Evolutionary conservation across 1,140 invertebrate genomes (phyloP).

Genomic region (Amyelois transitella): DNA sequence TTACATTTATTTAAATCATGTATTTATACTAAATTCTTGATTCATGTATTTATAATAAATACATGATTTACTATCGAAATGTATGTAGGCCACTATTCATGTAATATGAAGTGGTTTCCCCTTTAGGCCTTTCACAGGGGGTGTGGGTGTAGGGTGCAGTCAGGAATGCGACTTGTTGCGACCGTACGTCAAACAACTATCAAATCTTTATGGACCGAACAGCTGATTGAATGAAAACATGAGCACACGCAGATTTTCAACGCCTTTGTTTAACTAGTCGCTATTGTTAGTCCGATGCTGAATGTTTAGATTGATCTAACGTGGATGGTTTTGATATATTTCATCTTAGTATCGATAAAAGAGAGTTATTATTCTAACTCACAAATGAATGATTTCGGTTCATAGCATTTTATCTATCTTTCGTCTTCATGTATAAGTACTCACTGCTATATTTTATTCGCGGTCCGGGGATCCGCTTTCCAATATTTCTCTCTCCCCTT

Average conservation of each 20-base stretch:
- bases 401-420: too few relatives aligned
- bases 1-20: too few relatives aligned
- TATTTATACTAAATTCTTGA: too few relatives aligned
- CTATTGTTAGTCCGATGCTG: too few relatives aligned
- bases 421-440: too few relatives aligned
- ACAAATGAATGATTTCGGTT: too few relatives aligned
- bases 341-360: too few relatives aligned
- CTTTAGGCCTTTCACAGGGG: constrained; percentile 12
- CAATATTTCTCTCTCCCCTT: too few relatives aligned
- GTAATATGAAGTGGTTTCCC: neutral
- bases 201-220: neutral
- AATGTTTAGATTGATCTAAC: too few relatives aligned
- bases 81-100: neutral
- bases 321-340: too few relatives aligned
- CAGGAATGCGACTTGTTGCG: constrained; percentile 61
- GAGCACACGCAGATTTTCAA: neutral
- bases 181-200: constrained; percentile 31
- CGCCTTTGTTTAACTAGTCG: neutral
- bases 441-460: neutral
- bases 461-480: neutral
- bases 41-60: too few relatives aligned
- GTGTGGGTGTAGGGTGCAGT: constrained; percentile 24
- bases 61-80: neutral
- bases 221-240: constrained; percentile 4
- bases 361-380: too few relatives aligned